Percentiles rank a stretch among this genome's conserved stretches.
phyloP scores from a whole-genome alignment of 2,888 invertebrate genomes.

The Griposia aprilina region DNA sequence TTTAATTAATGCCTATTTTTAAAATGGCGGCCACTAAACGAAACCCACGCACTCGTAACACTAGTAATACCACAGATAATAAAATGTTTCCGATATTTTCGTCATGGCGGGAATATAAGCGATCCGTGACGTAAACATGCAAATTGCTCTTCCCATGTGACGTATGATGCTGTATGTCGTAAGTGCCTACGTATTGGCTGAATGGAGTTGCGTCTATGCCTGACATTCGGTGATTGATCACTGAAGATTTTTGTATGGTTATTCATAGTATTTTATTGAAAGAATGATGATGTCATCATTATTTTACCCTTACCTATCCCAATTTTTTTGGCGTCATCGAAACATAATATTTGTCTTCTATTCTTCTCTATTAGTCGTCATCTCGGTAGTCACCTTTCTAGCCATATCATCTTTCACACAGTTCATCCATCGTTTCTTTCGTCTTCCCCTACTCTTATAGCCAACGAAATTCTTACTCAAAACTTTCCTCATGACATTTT shows the following conservation, averaged over 20 bases:
- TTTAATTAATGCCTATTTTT: constrained; percentile 44
- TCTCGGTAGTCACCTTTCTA: no score
- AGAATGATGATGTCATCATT: no score
- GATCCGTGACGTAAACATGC: constrained; percentile 35
- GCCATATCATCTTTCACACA: no score
- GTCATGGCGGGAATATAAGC: constrained; percentile 1
- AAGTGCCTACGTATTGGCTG: neutral
- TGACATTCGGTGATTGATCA: constrained; percentile 37
- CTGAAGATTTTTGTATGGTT: neutral
- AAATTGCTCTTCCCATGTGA: constrained; percentile 23
- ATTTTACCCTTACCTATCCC: no score
- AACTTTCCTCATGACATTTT: no score
- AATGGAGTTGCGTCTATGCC: constrained; percentile 15
- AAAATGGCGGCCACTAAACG: constrained; percentile 3
- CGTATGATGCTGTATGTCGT: constrained; percentile 31
- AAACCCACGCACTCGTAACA: neutral
- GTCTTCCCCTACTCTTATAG: no score
- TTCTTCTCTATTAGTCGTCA: no score
- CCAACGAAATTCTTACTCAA: no score
- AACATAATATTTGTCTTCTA: no score
- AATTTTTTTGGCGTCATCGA: no score
- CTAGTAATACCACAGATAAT: constrained; percentile 16
- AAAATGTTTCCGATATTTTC: constrained; percentile 14
- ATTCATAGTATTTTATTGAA: constrained; percentile 4
- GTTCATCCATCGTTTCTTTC: no score